phyloP scores from a whole-genome alignment of 1,140 invertebrate genomes.

The Drosophila tani region DNA sequence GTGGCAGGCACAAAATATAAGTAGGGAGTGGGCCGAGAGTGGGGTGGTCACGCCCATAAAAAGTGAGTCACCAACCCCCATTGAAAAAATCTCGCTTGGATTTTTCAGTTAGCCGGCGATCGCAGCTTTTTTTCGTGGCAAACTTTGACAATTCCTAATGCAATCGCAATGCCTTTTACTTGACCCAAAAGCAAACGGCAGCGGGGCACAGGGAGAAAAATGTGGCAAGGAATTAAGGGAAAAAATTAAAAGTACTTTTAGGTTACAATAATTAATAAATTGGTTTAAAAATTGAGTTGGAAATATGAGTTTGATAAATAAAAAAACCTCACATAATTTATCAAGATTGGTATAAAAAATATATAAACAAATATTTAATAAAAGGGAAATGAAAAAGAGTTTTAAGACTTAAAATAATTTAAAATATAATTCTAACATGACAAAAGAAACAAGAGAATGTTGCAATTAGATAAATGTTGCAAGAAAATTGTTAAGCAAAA shows the following conservation, averaged over 20 bases:
- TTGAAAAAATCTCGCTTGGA: constrained; percentile 38
- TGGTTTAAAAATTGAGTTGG: neutral
- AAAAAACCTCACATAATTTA: no score
- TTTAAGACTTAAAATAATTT: no score
- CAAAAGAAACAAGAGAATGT: no score
- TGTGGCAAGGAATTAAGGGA: neutral
- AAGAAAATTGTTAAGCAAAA: no score
- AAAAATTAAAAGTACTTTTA: neutral
- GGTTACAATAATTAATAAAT: no score
- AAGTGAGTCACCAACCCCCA: constrained; percentile 26
- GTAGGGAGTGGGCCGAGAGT: neutral
- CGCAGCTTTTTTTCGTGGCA: constrained; percentile 13
- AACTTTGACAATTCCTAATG: constrained; percentile 73
- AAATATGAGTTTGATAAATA: no score
- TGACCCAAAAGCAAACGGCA: constrained; percentile 72
- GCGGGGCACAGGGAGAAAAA: constrained; percentile 11
- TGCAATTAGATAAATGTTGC: no score
- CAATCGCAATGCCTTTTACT: constrained; percentile 77
- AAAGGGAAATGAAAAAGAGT: no score
- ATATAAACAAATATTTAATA: no score
- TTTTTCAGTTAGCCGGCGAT: constrained; percentile 14
- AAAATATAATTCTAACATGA: no score
- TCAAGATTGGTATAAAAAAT: no score
- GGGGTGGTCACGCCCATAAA: constrained; percentile 15
- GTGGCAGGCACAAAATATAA: neutral